A percentile compares a stretch with the other conserved stretches of the same genome.
These are phyloP conservation scores for Pandemis heparana DNA, from an alignment of 2,888 invertebrate species.

Conservation along the genomic window DNA sequence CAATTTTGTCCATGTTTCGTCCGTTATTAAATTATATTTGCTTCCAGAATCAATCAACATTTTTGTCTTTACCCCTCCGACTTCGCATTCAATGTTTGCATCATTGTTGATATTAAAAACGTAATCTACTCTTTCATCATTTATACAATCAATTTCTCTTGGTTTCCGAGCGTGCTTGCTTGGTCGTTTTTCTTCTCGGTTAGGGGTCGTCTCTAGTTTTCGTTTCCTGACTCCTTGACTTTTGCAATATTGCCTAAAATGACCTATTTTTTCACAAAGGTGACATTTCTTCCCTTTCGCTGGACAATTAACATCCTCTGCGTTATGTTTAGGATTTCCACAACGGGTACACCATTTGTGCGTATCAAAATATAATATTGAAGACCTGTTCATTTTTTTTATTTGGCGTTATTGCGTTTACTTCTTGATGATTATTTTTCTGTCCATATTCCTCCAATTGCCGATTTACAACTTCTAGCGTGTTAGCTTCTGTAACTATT, in stretches of 20 bases:
- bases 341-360: slow-evolving; percentile 41
- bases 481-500: slow-evolving; percentile 38
- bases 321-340: no score
- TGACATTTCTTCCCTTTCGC: slow-evolving; percentile 45
- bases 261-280: slow-evolving; percentile 40
- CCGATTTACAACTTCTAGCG: slow-evolving; percentile 45
- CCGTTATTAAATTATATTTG: slow-evolving; percentile 48
- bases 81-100: slow-evolving; percentile 37
- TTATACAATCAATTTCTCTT: no score
- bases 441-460: slow-evolving; percentile 44
- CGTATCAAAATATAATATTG: no score
- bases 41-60: slow-evolving; percentile 49
- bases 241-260: slow-evolving; percentile 37
- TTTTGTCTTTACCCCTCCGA: no score
- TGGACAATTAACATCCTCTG: no score
- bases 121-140: slow-evolving; percentile 38
- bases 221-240: slow-evolving; percentile 22
- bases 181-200: no score
- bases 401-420: slow-evolving; percentile 18
- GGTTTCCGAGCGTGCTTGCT: no score
- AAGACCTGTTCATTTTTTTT: no score
- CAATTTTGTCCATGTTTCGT: slow-evolving; percentile 45
- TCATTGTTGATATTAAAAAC: slow-evolving; percentile 45
- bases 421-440: slow-evolving; percentile 16
- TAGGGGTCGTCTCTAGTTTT: no score